These are phyloP conservation scores for Cathartes aura DNA, from an alignment of 2,113 vertebrate species.

Conservation along the genomic window DNA sequence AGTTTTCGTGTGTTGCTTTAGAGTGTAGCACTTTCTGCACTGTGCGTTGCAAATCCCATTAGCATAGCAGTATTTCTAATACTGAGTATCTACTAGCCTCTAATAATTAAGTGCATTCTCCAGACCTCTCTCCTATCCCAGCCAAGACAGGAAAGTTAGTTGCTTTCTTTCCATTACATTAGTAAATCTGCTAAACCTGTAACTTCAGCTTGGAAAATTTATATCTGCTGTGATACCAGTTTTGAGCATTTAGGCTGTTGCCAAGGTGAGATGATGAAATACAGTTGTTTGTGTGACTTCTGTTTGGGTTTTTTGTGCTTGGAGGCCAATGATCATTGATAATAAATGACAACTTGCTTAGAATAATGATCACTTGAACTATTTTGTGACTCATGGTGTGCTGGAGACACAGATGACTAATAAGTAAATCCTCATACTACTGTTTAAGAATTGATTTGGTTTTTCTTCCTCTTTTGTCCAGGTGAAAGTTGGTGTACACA, in stretches of 20 bases:
- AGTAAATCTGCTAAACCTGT: background rate
- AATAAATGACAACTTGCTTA: background rate
- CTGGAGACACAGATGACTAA: background rate
- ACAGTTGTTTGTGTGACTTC: background rate
- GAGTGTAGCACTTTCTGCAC: background rate
- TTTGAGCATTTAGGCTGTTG: background rate
- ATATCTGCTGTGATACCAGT: background rate
- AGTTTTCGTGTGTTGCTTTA: background rate
- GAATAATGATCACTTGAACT: background rate
- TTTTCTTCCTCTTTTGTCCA: constrained; percentile 40
- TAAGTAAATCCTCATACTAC: background rate
- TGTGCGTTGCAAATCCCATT: background rate
- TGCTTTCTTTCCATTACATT: background rate
- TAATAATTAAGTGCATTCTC: background rate
- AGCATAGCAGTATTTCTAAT: background rate
- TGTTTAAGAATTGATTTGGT: background rate
- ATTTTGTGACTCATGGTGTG: background rate
- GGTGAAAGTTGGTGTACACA: constrained; percentile 91
- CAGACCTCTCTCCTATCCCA: background rate
- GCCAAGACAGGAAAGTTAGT: background rate
- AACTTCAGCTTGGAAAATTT: background rate
- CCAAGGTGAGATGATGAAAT: background rate
- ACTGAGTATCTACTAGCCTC: background rate
- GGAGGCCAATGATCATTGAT: background rate
- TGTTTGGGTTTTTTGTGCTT: background rate